A percentile compares a stretch with the other conserved stretches of the same genome.
These are phyloP conservation scores for Anhinga anhinga DNA, from an alignment of 2,113 vertebrate genomes.

Conservation along the genomic window DNA sequence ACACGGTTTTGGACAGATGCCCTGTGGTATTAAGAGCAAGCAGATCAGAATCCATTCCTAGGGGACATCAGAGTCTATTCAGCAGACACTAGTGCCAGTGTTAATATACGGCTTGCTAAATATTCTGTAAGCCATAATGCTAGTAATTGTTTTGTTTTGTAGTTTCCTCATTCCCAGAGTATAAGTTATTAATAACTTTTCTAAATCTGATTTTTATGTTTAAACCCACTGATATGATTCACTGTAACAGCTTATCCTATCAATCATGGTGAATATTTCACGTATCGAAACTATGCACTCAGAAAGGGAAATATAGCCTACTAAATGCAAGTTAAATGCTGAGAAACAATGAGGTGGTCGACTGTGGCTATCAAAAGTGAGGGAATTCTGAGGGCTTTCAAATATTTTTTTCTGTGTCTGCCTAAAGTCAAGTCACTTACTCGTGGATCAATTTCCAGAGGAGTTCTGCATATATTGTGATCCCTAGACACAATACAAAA, in stretches of 20 bases:
- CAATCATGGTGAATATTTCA: background rate
- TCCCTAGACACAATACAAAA: background rate
- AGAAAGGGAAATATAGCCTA: background rate
- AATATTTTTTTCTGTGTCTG: background rate
- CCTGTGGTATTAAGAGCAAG: background rate
- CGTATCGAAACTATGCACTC: fast-evolving
- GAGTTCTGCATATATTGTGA: background rate
- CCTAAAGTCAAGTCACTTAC: background rate
- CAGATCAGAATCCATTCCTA: background rate
- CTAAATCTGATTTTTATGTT: background rate
- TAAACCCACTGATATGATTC: background rate
- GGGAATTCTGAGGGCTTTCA: background rate
- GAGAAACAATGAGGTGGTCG: background rate
- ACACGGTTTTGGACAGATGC: background rate
- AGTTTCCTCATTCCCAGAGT: background rate
- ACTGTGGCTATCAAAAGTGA: background rate
- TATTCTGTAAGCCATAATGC: background rate
- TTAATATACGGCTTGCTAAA: background rate
- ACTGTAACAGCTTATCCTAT: background rate
- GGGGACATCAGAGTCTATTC: background rate
- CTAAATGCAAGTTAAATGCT: background rate
- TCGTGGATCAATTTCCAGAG: background rate
- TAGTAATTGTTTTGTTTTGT: background rate
- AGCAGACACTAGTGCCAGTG: background rate
- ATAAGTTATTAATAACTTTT: background rate